Evolutionary conservation across 30 jellyfish, hydroid and myxozoan genomes (phyloP), one percentile per base, ranked within the genome.

Genomic region (Aurelia aurita): DNA sequence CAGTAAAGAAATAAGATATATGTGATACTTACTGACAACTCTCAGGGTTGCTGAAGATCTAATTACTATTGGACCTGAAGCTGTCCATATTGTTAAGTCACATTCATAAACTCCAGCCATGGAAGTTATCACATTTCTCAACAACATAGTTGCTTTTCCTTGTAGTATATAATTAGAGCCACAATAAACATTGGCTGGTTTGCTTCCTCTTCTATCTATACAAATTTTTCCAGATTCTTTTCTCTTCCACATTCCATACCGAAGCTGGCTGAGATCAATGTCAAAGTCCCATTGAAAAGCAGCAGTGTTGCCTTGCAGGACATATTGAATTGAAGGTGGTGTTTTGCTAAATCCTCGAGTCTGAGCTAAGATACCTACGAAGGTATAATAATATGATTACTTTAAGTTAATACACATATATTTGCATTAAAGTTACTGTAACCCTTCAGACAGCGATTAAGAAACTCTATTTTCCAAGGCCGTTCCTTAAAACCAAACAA

Each of bases 11-110:
- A 39, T 5, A 22, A 14, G 0, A 67, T 27, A n/a, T 3, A 67
- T 27, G 3, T n/a, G 19, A 13, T 28, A 83, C 93, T 83, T 39
- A 83, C 93, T 69, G 87, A 70, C 87, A 69, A 83, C 80, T 12
- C 9, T 57, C 25, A 83, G 54, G 12, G 53, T 15, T 19, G 75
- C 81, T 0, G 4, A 0, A 71, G 32, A 44, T 28, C 15, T 3
- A 9, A 58, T 22, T 0, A 0, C 0, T 28, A 0, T 26, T 28
- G 43, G 64, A 34, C 46, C 25, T 2, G 53, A 23, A 5, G 58
- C 8, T 8, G 58, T 16, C 0, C 3, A 14, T 1, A 3, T 0
- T 23, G 61, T 57, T 1, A 83, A 46, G 1, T 20, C 25, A 83
- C 93, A 83, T 28, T 34, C 34, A 71, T 69, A 83, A 8, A 1